Evolutionary conservation across 2,113 vertebrate genomes (phyloP), one percentile per base, ranked within the genome.

Genomic region (Collichthys lucidus): DNA sequence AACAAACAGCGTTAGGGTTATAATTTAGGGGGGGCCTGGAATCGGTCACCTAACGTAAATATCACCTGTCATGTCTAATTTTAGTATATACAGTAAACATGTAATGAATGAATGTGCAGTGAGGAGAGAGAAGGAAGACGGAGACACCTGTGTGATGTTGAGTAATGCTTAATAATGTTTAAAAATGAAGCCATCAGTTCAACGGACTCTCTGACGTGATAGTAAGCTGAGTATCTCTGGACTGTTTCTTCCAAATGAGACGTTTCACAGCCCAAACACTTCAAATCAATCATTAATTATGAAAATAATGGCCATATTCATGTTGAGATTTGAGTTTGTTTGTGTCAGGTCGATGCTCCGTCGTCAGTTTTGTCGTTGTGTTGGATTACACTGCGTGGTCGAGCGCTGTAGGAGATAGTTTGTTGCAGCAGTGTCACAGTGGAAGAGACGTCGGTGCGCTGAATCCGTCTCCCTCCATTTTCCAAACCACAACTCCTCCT

Each of bases 11-110:
- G n/a, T 26, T 0, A 73, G 26, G n/a, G 68, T 74, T 55, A 74
- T 83, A 60, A 89, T 88, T 80, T 82, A n/a, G 26, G 26, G 26
- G 14, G 29, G 65, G 49, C 66, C 75, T 75, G 16, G 61, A 73
- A 67, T 9, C 53, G 44, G 52, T 75, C 56, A 64, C 66, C 44
- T 55, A 22, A 67, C n/a, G 63, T 56, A 68, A 84, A 74, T 70
- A 82, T 72, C 62, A 74, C 44, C 68, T 72, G 65, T 66, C 64
- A 78, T 35, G 40, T 88, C 72, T 87, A 44, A 80, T 70, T 60
- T 67, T 62, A 62, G 55, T 47, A 53, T 42, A 14, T 64, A 56
- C 61, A 56, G 59, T 59, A 77, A 84, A 76, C 62, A 68, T 26
- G 68, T 19, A 40, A 60, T 35, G 49, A 71, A 64, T 20, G 35